Base-by-base conservation (phyloP, 2,888 invertebrate species). In the Drosophila neotestacea region DNA sequence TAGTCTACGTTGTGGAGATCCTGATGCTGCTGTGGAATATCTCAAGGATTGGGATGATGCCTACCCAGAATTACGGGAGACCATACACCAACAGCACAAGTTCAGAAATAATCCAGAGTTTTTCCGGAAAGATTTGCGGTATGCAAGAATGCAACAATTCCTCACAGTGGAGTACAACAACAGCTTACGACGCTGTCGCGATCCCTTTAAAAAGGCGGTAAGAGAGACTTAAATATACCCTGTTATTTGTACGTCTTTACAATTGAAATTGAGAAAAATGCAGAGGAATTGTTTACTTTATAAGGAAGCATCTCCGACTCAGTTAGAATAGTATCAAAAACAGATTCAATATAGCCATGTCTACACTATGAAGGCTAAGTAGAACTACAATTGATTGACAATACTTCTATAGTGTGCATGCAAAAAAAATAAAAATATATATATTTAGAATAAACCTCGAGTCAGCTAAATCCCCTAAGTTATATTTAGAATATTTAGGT, bases 1-100 rank as follows among this genome's bases (percentile, higher is more conserved):
- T 91, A 98, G 98, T 81, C 93, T 99, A 78, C 94, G 98, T 68
- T 96, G 97, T 89, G 98, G 98, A 0, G 98, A 98, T 91, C 93
- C 96, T 22, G 94, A 94, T 69, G 97, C 98, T 0, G 98, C 98
- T 0, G 92, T 97, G 47, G 94, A 95, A 78, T 97, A 55, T 30
- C 41, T 60, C 11, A 28, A 16, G 9, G 56, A 60, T 2, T 48
- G 44, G 22, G 86, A 84, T 4, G 74, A 62, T 48, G 3, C 94
- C 41, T 95, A 95, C 80, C 95, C 95, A 81, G 97, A 98, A 86
- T 95, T 98, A 79, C 94, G 95, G 72, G 93, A 94, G 42, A 95
- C 96, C 47, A 92, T 98, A 5, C 36, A 32, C 0, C 28, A 34
- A 7, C 10, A 36, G n/a, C 11, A 61, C 6, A 4, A 34, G n/a